Conservation (phyloP, 2,113 vertebrate species). For the Otis tarda region DNA sequence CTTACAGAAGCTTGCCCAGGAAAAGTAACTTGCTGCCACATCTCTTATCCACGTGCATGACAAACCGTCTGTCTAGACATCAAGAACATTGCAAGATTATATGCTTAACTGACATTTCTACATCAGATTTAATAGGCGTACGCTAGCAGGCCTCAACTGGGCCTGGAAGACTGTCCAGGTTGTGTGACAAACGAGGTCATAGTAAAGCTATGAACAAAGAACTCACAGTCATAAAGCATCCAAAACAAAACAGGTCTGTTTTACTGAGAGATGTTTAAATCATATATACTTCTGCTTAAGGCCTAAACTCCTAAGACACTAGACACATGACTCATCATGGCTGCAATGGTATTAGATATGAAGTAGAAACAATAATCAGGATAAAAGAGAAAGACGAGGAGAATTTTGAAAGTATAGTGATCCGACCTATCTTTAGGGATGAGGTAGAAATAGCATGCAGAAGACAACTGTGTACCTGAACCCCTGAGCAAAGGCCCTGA, state of each 20-base stretch:
- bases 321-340: neutral
- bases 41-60: neutral
- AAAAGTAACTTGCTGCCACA: neutral
- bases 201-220: neutral
- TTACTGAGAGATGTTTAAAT: neutral
- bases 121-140: neutral
- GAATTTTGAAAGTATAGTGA: fast-evolving
- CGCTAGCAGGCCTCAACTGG: neutral
- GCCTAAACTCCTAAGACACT: neutral
- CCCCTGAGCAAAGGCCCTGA: neutral
- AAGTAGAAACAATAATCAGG: neutral
- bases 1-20: neutral
- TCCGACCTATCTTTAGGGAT: neutral
- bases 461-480: neutral
- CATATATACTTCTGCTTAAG: neutral
- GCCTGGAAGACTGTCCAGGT: neutral
- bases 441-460: neutral
- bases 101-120: neutral
- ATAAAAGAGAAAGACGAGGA: neutral
- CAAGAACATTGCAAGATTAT: neutral
- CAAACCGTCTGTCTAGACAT: neutral
- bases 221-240: neutral
- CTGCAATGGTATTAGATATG: neutral
- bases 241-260: neutral
- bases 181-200: neutral